Conservation (phyloP, 1,140 invertebrate species). For the Drosophila tani region DNA sequence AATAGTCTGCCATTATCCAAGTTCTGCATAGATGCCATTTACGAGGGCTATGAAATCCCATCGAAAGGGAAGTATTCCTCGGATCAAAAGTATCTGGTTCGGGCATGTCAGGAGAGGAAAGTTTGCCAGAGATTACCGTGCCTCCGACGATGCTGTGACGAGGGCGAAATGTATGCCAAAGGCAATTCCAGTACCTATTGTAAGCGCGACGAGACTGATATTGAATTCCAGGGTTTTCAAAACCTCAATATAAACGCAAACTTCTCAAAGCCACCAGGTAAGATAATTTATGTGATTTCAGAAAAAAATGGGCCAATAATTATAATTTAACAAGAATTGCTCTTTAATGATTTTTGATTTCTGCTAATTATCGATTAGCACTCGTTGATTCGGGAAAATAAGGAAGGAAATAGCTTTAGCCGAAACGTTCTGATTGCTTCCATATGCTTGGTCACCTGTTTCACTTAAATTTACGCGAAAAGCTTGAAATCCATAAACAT, state of each 20-base stretch:
- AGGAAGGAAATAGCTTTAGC: background rate
- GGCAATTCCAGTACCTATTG: conserved; percentile 32
- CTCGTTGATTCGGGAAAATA: conserved; percentile 3
- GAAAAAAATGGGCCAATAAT: background rate
- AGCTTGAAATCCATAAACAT: background rate
- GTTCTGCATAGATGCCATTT: conserved; percentile 32
- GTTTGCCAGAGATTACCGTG: conserved; percentile 24
- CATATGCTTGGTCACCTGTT: conserved; percentile 36
- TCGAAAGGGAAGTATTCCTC: background rate
- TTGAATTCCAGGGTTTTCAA: conserved; percentile 28
- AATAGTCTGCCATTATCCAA: background rate
- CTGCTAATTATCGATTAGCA: conserved; percentile 16
- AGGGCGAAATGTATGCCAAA: conserved; percentile 39
- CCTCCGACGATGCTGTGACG: conserved; percentile 28
- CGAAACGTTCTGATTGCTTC: conserved; percentile 6
- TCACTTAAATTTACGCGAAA: conserved; percentile 1
- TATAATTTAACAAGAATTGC: background rate
- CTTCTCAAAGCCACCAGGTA: conserved; percentile 33
- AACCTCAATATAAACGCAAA: conserved; percentile 37
- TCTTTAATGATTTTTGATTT: conserved; percentile 6
- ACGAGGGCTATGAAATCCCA: background rate
- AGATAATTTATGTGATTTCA: conserved; percentile 3
- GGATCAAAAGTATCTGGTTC: conserved; percentile 16
- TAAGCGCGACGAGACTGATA: conserved; percentile 22
- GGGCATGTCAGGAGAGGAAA: conserved; percentile 13